These are phyloP conservation scores for Drosophila diplacantha DNA, from an alignment of 2,888 invertebrate genomes.

Conservation along the genomic window DNA sequence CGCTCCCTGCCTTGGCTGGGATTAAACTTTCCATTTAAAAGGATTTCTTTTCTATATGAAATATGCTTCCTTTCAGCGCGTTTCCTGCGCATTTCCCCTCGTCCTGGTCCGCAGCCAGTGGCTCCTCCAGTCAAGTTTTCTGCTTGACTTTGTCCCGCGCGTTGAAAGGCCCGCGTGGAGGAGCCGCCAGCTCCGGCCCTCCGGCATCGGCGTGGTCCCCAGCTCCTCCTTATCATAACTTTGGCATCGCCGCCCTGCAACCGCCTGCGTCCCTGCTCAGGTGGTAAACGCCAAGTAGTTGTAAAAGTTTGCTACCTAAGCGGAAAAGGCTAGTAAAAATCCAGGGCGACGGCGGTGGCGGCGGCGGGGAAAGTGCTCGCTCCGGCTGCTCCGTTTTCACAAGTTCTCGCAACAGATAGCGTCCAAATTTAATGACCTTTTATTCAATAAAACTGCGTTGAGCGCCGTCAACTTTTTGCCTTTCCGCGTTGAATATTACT, in stretches of 20 bases:
- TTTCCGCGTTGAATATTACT: constrained; percentile 18
- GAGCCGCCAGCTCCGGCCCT: constrained; percentile 9
- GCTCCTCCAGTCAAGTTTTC: constrained; percentile 59
- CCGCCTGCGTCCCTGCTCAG: constrained; percentile 34
- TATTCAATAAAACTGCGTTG: constrained; percentile 68
- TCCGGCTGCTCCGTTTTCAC: constrained; percentile 57
- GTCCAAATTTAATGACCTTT: constrained; percentile 73
- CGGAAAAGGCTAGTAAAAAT: constrained; percentile 70
- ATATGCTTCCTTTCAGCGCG: constrained; percentile 60
- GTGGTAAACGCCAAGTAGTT: constrained; percentile 71
- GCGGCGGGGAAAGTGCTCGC: constrained; percentile 18
- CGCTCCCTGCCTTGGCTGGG: constrained; percentile 43
- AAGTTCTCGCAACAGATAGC: constrained; percentile 68
- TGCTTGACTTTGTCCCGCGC: constrained; percentile 67
- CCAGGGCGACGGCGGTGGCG: constrained; percentile 5
- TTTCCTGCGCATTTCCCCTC: constrained; percentile 31
- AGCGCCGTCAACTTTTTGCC: constrained; percentile 48
- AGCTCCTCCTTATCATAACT: constrained; percentile 69
- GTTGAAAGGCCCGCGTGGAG: constrained; percentile 49
- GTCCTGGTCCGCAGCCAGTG: constrained; percentile 29
- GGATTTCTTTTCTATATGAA: constrained; percentile 68
- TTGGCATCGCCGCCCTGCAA: constrained; percentile 42
- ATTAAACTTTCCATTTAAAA: constrained; percentile 69
- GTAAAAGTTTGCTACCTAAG: constrained; percentile 66
- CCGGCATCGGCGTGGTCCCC: constrained; percentile 15